Evolutionary conservation across 2,797 vertebrate species (phyloP).

Genomic region (Melopsittacus undulatus): DNA sequence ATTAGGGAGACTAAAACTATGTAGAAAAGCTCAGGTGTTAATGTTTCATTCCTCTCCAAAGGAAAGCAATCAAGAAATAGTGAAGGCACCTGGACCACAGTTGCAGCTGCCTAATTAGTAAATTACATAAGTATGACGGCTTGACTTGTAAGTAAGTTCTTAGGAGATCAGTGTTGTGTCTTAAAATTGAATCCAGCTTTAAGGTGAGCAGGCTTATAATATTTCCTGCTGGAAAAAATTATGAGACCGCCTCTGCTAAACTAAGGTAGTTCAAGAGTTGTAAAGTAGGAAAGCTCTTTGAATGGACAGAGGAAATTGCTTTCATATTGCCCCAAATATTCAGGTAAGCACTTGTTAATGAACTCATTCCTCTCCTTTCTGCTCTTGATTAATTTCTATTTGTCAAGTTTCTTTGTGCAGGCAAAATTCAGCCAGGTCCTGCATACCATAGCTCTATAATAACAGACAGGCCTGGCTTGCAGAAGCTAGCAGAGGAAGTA

Average conservation of each 20-base stretch:
- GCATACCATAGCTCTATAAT: neutral
- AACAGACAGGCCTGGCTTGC: neutral
- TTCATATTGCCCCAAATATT: neutral
- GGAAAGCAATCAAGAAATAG: neutral
- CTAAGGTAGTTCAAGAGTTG: neutral
- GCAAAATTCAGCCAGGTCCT: neutral
- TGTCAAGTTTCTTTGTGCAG: neutral
- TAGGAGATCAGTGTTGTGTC: fast-evolving
- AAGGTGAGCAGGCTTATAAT: fast-evolving
- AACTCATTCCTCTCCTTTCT: neutral
- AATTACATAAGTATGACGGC: neutral
- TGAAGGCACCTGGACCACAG: neutral
- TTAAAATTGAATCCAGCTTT: neutral
- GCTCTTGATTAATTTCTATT: neutral
- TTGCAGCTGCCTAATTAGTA: neutral
- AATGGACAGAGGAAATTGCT: neutral
- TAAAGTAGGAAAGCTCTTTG: neutral
- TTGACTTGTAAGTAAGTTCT: neutral
- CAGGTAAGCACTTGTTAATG: neutral
- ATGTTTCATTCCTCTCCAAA: neutral
- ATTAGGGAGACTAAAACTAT: neutral
- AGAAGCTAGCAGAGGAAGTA: neutral
- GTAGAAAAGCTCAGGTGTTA: neutral
- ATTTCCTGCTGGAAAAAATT: neutral
- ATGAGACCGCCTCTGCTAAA: neutral